Conservation (phyloP, 2,888 invertebrate genomes). For the Ochlodes sylvanus region DNA sequence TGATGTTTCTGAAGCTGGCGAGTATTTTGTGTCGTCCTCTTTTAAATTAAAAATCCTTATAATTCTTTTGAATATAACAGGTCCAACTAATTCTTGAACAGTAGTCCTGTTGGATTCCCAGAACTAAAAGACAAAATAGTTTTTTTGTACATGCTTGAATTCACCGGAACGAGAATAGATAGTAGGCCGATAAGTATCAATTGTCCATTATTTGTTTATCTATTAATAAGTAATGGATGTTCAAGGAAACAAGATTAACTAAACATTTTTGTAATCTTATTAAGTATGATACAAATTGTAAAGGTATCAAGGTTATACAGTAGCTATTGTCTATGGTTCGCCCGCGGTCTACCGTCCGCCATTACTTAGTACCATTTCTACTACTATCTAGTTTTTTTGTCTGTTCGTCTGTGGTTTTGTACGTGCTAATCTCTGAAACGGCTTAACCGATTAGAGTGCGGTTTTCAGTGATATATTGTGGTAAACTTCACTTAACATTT, state of each 20-base stretch:
- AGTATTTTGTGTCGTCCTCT: constrained; percentile 54
- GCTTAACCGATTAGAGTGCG: no score
- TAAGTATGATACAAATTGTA: neutral
- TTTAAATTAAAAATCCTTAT: constrained; percentile 70
- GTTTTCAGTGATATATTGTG: no score
- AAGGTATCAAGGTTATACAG: neutral
- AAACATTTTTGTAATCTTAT: constrained; percentile 1
- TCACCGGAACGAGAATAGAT: neutral
- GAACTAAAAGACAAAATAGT: constrained; percentile 59
- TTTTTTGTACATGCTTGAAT: neutral
- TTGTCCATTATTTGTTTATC: neutral
- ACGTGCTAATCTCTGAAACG: no score
- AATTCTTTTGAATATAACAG: constrained; percentile 64
- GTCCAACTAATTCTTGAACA: constrained; percentile 67
- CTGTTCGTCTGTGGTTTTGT: no score
- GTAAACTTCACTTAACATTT: no score
- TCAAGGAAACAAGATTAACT: neutral
- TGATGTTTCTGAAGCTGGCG: constrained; percentile 53
- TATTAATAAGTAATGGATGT: neutral
- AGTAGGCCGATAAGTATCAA: neutral
- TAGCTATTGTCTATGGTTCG: neutral
- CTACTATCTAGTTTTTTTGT: no score
- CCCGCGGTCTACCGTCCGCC: no score
- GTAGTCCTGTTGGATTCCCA: constrained; percentile 69
- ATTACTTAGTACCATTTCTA: no score